phyloP scores from a whole-genome alignment of 2,113 vertebrate genomes.

The Sarotherodon lohbergeri region DNA sequence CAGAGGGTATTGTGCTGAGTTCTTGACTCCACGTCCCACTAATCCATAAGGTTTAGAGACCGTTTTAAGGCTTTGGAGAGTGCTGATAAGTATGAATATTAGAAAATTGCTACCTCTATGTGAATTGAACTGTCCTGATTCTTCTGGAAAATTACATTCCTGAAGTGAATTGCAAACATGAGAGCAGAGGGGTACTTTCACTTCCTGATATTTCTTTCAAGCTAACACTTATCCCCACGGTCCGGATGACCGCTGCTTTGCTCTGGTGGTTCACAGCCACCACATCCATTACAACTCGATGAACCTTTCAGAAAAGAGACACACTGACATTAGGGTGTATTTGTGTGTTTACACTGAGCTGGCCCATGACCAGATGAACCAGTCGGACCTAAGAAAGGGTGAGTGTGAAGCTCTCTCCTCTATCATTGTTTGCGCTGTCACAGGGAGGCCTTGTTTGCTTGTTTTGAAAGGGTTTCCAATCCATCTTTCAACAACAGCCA shows the following conservation, averaged over 20 bases:
- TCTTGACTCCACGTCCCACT: neutral
- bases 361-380: neutral
- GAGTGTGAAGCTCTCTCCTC: neutral
- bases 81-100: neutral
- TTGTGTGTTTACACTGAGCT: slow-evolving; percentile 1
- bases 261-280: neutral
- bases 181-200: neutral
- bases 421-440: neutral
- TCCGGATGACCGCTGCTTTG: neutral
- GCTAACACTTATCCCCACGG: neutral
- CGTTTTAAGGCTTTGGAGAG: neutral
- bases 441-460: neutral
- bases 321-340: neutral
- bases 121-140: neutral
- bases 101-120: neutral
- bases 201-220: neutral
- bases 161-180: neutral
- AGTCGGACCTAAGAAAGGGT: neutral
- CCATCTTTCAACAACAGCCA: neutral
- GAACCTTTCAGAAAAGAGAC: neutral
- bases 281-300: neutral
- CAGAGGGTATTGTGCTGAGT: neutral
- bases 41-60: neutral
- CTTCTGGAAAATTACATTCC: neutral
- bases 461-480: neutral